These are phyloP conservation scores for Diarsia mendica DNA, from an alignment of 2,888 invertebrate genomes.

Conservation along the genomic window DNA sequence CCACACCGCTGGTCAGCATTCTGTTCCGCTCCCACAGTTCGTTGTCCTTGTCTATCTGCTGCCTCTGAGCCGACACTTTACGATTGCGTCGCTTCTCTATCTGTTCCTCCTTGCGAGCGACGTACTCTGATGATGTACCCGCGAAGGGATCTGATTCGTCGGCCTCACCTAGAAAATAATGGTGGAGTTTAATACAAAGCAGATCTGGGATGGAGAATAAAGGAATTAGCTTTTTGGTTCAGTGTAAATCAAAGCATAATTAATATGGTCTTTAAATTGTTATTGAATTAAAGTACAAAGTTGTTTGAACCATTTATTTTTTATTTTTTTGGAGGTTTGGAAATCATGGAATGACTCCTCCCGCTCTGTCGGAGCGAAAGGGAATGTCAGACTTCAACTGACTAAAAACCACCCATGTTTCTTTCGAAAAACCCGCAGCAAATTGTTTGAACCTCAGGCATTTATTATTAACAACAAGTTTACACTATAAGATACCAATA, in stretches of 20 bases:
- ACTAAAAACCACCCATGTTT: no score
- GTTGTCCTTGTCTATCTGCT: slow-evolving; percentile 99
- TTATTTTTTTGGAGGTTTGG: no score
- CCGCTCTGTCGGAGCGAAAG: no score
- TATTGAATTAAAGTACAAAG: background rate
- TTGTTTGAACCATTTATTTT: background rate
- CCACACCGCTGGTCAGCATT: slow-evolving; percentile 98
- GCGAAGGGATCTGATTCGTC: slow-evolving; percentile 98
- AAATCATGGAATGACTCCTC: no score
- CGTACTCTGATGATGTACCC: slow-evolving; percentile 97
- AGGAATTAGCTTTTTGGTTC: background rate
- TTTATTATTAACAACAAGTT: background rate
- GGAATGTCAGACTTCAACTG: no score
- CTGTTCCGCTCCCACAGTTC: slow-evolving; percentile 99
- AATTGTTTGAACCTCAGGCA: background rate
- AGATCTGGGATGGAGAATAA: background rate
- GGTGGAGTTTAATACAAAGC: background rate
- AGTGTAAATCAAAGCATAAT: background rate
- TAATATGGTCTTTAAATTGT: background rate
- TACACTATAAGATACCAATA: background rate
- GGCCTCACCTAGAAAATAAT: slow-evolving; percentile 91
- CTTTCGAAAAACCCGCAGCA: no score
- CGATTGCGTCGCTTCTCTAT: slow-evolving; percentile 97
- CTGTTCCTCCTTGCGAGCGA: slow-evolving; percentile 97
- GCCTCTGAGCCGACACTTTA: slow-evolving; percentile 97